Evolutionary conservation across 2,888 invertebrate genomes (phyloP), one percentile per base, ranked within the genome.

Genomic region (Ypsolopha sequella): DNA sequence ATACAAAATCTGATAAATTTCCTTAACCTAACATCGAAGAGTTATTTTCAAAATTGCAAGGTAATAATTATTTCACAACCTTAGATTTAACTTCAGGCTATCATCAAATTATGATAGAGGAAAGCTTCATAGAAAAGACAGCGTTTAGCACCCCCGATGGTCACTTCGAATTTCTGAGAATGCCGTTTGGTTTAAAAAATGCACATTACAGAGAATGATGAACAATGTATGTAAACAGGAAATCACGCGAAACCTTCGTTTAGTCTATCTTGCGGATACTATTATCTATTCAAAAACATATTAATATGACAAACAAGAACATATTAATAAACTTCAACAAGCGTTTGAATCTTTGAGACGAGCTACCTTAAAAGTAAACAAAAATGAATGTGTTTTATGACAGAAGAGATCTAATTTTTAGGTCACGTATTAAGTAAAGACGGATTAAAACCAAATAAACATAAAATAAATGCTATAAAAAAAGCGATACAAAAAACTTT

Each of bases 21-120:
- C 70, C 73, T 6, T 54, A 73, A 33, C 70, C 73, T 0, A 68
- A 67, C 53, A 75, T 73, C 6, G 53, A 58, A 2, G 66, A 70
- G 43, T 73, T 76, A 46, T 53, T 74, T 10, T 66, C 71, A 51
- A 65, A 73, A 56, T 51, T 77, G 51, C 69, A 71, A 36, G 60
- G 64, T 52, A 57, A 67, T 1, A 60, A 60, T 52, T 75, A 70
- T 55, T 76, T 74, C 50, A 62, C 70, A 2, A 68, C 66, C 0
- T 38, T 77, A 36, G 76, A 75, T 55, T 50, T 76, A n/a, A 65
- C 71, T 4, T 61, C 61, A 4, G 74, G 73, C 0, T 77, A 66
- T 55, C 73, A 76, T 52, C 73, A 76, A 58, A 68, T 75, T n/a
- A 24, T n/a, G n/a, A n/a, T n/a, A n/a, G n/a, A n/a, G n/a, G n/a